Evolutionary conservation across 2,113 vertebrate genomes (phyloP), one percentile per base, ranked within the genome.

Genomic region (Oreocharis arfaki): DNA sequence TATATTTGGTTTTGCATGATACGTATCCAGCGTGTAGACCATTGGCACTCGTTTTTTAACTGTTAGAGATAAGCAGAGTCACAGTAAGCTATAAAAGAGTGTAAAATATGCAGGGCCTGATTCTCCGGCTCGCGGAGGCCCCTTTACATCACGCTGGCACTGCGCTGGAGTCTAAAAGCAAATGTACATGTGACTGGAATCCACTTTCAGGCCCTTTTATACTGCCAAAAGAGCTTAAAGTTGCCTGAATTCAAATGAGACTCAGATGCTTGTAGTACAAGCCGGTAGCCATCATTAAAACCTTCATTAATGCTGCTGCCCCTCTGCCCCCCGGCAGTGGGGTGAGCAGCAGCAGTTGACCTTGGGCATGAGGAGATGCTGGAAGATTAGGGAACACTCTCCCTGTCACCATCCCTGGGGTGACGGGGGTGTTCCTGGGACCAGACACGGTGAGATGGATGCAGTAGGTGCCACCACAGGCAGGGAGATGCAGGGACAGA

Each of bases 1-100:
- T 97, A 97, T 96, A 97, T 97, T 97, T 97, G 96, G 92, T 96
- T 96, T 96, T 95, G 87, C 92, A 96, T 96, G 96, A 96, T 96
- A 95, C 95, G 92, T 97, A 95, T 97, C 97, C 96, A 97, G 92
- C 92, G 90, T 95, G 93, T 96, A 97, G 96, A 95, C 95, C 97
- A 97, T 94, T 95, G 97, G 94, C 92, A 97, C 93, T 95, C 84
- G 35, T 56, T 93, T 93, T 95, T 96, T 93, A 96, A 96, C 92
- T 93, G 94, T 95, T 95, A 84, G 94, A 97, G 94, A 96, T 96
- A 96, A 95, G 90, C 86, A 95, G 87, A 97, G 93, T 95, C 89
- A 95, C 81, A 97, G 89, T 92, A 96, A 94, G 89, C 93, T 94
- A 94, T 94, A 96, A 93, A 95, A 97, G 93, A 91, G 93, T 97